These are phyloP conservation scores for Cheilosia impressa DNA, from an alignment of 2,888 invertebrate species.

Conservation along the genomic window DNA sequence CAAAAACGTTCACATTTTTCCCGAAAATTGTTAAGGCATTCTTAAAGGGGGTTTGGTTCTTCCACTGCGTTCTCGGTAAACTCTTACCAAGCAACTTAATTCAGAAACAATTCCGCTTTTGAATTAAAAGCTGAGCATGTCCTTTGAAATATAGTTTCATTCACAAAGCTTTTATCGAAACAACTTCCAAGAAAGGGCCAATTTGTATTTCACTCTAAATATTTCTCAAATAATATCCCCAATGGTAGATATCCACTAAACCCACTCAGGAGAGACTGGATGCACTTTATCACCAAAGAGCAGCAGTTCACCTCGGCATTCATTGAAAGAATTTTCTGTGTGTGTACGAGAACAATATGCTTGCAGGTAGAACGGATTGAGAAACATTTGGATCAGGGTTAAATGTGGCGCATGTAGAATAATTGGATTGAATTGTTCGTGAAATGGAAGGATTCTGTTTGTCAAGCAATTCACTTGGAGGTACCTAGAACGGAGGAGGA, in stretches of 20 bases:
- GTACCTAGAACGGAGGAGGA: constrained; percentile 23
- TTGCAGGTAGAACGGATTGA: background rate
- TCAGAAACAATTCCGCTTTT: too few relatives aligned
- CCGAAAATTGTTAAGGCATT: too few relatives aligned
- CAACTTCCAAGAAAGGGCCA: background rate
- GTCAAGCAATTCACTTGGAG: constrained; percentile 51
- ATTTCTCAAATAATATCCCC: background rate
- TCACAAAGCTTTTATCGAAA: background rate
- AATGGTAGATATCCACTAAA: background rate
- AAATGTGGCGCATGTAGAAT: constrained; percentile 57
- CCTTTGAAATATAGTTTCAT: too few relatives aligned
- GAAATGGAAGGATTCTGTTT: constrained; percentile 32
- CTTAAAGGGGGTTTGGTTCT: too few relatives aligned
- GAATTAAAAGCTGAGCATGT: too few relatives aligned
- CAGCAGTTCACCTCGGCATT: background rate
- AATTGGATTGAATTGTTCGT: constrained; percentile 64
- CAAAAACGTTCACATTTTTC: too few relatives aligned
- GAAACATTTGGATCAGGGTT: constrained; percentile 59
- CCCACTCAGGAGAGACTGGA: background rate
- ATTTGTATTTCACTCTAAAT: background rate
- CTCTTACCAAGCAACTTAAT: too few relatives aligned
- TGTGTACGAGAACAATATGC: constrained; percentile 1
- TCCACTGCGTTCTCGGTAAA: too few relatives aligned
- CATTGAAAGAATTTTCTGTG: background rate
- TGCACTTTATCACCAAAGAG: constrained; percentile 7